These are phyloP conservation scores for Limnodromus scolopaceus DNA, from an alignment of 2,797 vertebrate species.

Conservation along the genomic window DNA sequence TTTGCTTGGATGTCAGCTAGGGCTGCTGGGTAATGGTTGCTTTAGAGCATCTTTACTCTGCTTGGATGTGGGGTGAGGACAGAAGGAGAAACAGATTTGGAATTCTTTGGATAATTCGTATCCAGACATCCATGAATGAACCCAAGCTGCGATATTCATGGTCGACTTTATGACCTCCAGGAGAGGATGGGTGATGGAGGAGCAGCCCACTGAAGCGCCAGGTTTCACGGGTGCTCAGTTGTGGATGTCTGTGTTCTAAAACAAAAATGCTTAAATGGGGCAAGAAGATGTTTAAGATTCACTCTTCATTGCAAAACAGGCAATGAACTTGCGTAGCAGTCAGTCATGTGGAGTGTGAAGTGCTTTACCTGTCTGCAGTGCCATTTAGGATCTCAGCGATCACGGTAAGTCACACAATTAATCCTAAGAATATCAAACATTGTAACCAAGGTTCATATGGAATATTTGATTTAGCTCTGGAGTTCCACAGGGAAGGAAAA, in stretches of 20 bases:
- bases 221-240: background rate
- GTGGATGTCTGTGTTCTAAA: background rate
- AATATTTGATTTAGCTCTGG: background rate
- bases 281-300: background rate
- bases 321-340: background rate
- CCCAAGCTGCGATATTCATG: rapidly evolving
- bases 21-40: background rate
- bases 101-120: background rate
- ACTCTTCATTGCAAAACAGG: background rate
- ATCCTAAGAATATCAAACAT: background rate
- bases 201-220: background rate
- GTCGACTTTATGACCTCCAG: background rate
- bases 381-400: background rate
- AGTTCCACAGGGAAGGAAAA: background rate
- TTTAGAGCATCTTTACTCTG: background rate
- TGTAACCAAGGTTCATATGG: background rate
- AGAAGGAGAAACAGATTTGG: background rate
- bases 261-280: background rate
- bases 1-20: background rate
- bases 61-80: background rate
- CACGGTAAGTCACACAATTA: background rate
- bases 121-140: too few relatives aligned
- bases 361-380: background rate
- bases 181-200: background rate
- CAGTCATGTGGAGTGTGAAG: background rate